Evolutionary conservation across 30 jellyfish, hydroid and myxozoan genomes (phyloP).

Genomic region (Pseudorhiza aurosa): DNA sequence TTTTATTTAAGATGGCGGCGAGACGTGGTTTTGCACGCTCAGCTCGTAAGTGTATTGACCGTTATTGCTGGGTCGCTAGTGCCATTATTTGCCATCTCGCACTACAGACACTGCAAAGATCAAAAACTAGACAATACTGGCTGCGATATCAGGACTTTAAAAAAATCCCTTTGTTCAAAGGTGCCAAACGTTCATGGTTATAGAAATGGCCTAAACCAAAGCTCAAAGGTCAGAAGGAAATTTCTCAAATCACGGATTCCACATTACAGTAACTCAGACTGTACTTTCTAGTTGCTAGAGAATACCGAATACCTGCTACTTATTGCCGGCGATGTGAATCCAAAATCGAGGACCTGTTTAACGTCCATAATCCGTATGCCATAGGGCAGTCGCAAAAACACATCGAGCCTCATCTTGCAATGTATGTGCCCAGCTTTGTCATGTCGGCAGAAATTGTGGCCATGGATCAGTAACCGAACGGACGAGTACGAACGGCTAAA

Average conservation of each 20-base stretch:
- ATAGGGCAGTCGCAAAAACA: conserved; percentile 29
- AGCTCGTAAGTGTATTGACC: conserved; percentile 12
- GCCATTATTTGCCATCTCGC: conserved; percentile 26
- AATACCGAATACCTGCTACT: conserved; percentile 7
- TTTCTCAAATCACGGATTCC: conserved; percentile 13
- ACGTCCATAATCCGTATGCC: conserved; percentile 22
- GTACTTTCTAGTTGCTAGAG: conserved; percentile 30
- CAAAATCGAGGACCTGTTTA: conserved; percentile 20
- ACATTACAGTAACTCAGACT: conserved; percentile 11
- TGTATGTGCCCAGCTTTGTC: conserved; percentile 33
- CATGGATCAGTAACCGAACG: conserved; percentile 4
- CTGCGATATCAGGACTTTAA: conserved; percentile 4
- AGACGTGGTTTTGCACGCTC: conserved; percentile 10
- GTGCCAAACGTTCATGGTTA: conserved; percentile 11
- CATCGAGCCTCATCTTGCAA: conserved; percentile 25
- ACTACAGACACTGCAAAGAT: conserved; percentile 24
- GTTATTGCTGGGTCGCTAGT: conserved; percentile 15
- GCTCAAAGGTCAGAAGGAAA: conserved; percentile 5
- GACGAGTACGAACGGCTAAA: conserved; percentile 17
- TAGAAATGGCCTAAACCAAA: conserved; percentile 17
- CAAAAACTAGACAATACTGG: conserved; percentile 1
- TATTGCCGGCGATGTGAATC: conserved; percentile 14
- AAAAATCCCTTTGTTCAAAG: conserved; percentile 1
- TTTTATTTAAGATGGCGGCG: no score
- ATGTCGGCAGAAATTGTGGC: no score